Percentiles rank a stretch among this genome's conserved stretches.
phyloP scores from a whole-genome alignment of 2,113 vertebrate species.

The Megaleporinus macrocephalus region DNA sequence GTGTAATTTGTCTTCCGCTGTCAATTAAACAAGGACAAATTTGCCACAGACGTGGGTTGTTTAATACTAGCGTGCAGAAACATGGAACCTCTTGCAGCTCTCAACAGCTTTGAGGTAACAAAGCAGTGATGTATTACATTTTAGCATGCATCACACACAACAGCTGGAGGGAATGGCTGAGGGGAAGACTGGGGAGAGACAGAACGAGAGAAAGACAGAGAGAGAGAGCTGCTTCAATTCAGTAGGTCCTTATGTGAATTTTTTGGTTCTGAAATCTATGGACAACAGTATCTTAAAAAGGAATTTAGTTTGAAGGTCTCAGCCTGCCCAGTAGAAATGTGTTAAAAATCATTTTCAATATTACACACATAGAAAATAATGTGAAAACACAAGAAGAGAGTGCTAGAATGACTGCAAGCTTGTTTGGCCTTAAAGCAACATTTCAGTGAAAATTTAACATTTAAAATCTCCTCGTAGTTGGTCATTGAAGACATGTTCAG shows the following conservation, averaged over 20 bases:
- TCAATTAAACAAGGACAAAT: neutral
- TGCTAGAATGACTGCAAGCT: neutral
- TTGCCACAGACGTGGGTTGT: neutral
- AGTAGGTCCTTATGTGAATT: no score
- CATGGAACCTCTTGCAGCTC: neutral
- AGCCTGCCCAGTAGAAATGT: neutral
- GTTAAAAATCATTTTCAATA: neutral
- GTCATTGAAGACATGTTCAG: no score
- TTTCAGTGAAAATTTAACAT: no score
- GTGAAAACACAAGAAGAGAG: neutral
- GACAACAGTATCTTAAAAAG: neutral
- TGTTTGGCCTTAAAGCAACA: no score
- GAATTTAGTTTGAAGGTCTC: neutral
- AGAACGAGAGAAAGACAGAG: no score
- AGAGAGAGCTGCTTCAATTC: slow-evolving; percentile 31
- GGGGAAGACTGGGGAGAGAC: slow-evolving; percentile 1
- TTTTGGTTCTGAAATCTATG: neutral
- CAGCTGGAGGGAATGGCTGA: slow-evolving; percentile 36
- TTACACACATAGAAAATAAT: neutral
- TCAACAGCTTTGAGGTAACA: slow-evolving; percentile 29
- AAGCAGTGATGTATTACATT: slow-evolving; percentile 12
- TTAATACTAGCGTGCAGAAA: neutral
- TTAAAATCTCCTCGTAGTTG: no score
- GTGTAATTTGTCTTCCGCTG: neutral
- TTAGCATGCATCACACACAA: slow-evolving; percentile 46